These are phyloP conservation scores for Cotesia vestalis DNA, from an alignment of 1,140 invertebrate species.

Conservation along the genomic window DNA sequence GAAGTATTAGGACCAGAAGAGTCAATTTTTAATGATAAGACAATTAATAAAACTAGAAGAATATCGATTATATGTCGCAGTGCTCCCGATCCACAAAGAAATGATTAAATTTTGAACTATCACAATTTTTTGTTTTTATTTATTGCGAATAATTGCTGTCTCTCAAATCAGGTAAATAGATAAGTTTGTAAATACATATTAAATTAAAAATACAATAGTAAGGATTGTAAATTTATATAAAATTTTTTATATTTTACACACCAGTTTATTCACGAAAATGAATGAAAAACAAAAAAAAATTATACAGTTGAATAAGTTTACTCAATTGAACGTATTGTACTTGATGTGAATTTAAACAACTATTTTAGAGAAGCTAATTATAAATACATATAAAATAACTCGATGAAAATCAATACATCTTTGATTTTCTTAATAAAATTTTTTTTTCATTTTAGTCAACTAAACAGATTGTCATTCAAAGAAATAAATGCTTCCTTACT, in stretches of 20 bases:
- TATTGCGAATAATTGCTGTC: not conserved
- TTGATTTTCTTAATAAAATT: too few species aligned
- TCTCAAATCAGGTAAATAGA: slow-evolving; percentile 2
- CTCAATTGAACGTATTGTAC: slow-evolving; percentile 3
- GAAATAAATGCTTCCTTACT: too few species aligned
- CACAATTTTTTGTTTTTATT: not conserved
- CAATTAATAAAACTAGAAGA: slow-evolving; percentile 75
- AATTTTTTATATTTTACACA: slow-evolving; percentile 30
- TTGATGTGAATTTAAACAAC: not conserved
- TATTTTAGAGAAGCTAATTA: not conserved
- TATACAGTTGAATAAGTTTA: not conserved
- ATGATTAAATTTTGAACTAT: not conserved
- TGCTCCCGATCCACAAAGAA: slow-evolving; percentile 68
- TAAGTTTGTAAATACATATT: not conserved
- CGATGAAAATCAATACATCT: too few species aligned
- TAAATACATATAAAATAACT: not conserved
- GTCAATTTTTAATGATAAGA: slow-evolving; percentile 77
- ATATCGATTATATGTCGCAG: slow-evolving; percentile 93
- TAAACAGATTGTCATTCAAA: too few species aligned
- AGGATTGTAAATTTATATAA: not conserved
- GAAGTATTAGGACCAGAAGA: slow-evolving; percentile 83
- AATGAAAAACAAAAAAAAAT: slow-evolving; percentile 28
- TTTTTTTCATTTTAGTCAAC: too few species aligned
- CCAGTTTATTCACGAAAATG: slow-evolving; percentile 37
- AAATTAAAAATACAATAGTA: slow-evolving; percentile 1